A percentile compares a stretch with the other conserved stretches of the same genome.
phyloP scores from a whole-genome alignment of 2,113 vertebrate species.

The Hydrolagus affinis region DNA sequence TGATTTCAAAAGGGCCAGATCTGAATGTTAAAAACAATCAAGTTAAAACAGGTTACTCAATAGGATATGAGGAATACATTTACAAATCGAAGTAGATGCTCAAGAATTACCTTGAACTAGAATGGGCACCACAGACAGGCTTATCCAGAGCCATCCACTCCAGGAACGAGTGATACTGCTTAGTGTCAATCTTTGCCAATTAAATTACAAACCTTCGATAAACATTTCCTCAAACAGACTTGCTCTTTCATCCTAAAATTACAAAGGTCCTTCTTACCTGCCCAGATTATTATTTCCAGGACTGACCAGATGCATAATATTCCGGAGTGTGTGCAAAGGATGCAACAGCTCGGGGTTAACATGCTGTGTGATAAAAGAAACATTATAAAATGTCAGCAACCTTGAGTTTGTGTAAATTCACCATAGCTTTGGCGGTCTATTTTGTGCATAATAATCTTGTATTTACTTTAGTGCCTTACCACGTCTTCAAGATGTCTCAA shows the following conservation, averaged over 20 bases:
- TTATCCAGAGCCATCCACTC: too few species aligned
- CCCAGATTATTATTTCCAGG: constrained; percentile 79
- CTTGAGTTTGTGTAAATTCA: background rate
- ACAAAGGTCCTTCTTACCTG: constrained; percentile 63
- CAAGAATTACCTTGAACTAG: too few species aligned
- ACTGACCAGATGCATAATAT: constrained; percentile 92
- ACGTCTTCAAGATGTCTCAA: too few species aligned
- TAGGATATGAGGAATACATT: too few species aligned
- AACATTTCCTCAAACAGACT: background rate
- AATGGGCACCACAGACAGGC: too few species aligned
- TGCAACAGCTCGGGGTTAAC: constrained; percentile 89
- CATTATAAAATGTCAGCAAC: constrained; percentile 22
- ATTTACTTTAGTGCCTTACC: too few species aligned
- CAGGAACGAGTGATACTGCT: too few species aligned
- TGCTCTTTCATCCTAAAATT: background rate
- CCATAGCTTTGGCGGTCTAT: too few species aligned
- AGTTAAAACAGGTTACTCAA: too few species aligned
- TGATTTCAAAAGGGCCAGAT: constrained; percentile 87
- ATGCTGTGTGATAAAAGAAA: constrained; percentile 55
- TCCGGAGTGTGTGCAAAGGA: constrained; percentile 91
- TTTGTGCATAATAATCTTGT: too few species aligned
- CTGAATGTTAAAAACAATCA: constrained; percentile 41
- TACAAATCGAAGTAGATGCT: too few species aligned
- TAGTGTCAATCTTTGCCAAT: background rate
- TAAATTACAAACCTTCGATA: background rate